Conservation (phyloP, 1,140 invertebrate species). For the Drosophila ogumai region DNA sequence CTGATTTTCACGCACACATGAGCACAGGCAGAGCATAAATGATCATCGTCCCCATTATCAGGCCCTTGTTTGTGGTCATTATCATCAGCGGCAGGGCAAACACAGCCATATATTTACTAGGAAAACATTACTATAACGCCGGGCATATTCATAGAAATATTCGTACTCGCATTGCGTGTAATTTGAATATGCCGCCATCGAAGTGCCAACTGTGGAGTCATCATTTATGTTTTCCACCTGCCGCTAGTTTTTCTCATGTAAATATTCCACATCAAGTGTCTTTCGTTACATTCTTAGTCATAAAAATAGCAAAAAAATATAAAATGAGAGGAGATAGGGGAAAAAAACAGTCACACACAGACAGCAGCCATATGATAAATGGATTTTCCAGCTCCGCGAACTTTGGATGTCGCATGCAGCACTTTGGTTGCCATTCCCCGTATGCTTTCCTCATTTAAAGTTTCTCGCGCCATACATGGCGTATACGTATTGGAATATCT, state of each 20-base stretch:
- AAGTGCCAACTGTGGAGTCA: constrained; percentile 37
- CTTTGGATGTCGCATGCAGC: constrained; percentile 51
- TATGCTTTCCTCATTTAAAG: constrained; percentile 42
- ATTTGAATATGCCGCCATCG: constrained; percentile 39
- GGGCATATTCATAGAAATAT: constrained; percentile 16
- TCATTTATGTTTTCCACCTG: constrained; percentile 45
- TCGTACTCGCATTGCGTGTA: constrained; percentile 4
- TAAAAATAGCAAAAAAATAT: constrained; percentile 4
- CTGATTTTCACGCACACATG: constrained; percentile 54
- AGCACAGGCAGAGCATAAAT: constrained; percentile 39
- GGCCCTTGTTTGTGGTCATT: constrained; percentile 2
- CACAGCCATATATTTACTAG: constrained; percentile 9
- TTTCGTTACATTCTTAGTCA: constrained; percentile 40
- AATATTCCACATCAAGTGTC: constrained; percentile 46
- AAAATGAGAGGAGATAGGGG: neutral
- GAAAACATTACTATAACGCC: constrained; percentile 7
- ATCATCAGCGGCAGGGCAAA: neutral
- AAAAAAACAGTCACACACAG: constrained; percentile 25
- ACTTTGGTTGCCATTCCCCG: constrained; percentile 29
- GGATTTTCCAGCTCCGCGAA: constrained; percentile 57
- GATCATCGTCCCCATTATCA: constrained; percentile 10
- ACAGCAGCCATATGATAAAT: constrained; percentile 57
- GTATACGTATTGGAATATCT: constrained; percentile 30
- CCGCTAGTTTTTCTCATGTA: constrained; percentile 43
- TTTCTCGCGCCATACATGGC: constrained; percentile 18